phyloP scores from a whole-genome alignment of 2,888 invertebrate genomes.

The Mylabris sibirica region DNA sequence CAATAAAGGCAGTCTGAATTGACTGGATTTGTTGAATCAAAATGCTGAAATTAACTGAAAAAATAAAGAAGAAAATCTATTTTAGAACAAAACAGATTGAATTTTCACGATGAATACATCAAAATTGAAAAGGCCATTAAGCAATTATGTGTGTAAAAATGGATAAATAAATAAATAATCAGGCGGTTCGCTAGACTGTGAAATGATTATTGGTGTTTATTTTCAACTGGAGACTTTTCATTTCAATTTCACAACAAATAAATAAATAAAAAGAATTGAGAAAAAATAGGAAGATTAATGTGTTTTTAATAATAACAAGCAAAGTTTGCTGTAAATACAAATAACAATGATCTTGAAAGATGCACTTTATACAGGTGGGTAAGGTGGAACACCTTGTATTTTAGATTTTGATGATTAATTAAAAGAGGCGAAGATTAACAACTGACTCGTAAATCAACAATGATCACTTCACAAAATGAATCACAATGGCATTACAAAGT shows the following conservation, averaged over 20 bases:
- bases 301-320: background rate
- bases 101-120: no score
- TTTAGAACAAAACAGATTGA: no score
- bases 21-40: background rate
- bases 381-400: background rate
- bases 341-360: background rate
- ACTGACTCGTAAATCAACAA: background rate
- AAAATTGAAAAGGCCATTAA: background rate
- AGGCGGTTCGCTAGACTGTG: slow-evolving; percentile 29
- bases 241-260: slow-evolving; percentile 4
- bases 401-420: background rate
- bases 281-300: background rate
- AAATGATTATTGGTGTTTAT: slow-evolving; percentile 20
- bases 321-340: background rate
- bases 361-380: background rate
- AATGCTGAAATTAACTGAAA: background rate
- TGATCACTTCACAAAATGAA: background rate
- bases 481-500: background rate
- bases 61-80: no score
- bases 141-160: background rate
- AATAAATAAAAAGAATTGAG: background rate
- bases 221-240: background rate
- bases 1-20: background rate
- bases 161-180: background rate
- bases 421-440: background rate